These are phyloP conservation scores for Rhingia campestris DNA, from an alignment of 2,888 invertebrate species.

Conservation along the genomic window DNA sequence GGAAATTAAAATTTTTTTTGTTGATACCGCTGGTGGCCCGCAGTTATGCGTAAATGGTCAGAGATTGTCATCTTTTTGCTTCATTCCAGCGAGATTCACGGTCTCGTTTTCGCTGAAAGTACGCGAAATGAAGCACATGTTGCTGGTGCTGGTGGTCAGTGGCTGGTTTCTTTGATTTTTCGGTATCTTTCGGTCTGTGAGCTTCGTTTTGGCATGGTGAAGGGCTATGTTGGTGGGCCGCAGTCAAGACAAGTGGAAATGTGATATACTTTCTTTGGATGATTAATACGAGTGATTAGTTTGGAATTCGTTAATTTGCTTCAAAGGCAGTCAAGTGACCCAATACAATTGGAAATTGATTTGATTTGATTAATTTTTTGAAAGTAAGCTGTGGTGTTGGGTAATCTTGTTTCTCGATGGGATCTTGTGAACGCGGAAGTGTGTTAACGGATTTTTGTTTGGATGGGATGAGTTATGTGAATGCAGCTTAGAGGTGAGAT, in stretches of 20 bases:
- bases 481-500: too few species aligned
- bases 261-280: constrained; percentile 57
- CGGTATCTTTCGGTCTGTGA: not conserved
- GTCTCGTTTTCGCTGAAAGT: constrained; percentile 19
- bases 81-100: not conserved
- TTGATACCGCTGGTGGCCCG: constrained; percentile 1
- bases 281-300: constrained; percentile 69
- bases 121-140: constrained; percentile 8
- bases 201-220: constrained; percentile 15
- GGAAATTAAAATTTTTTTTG: constrained; percentile 29
- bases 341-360: constrained; percentile 15
- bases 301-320: constrained; percentile 49
- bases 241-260: constrained; percentile 55
- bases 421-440: too few species aligned
- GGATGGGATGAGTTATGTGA: too few species aligned
- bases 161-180: constrained; percentile 2
- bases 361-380: constrained; percentile 44
- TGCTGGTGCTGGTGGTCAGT: constrained; percentile 19
- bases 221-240: constrained; percentile 61
- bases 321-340: constrained; percentile 35
- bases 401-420: not conserved
- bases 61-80: constrained; percentile 64
- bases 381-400: constrained; percentile 23
- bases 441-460: too few species aligned
- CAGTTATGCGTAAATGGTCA: constrained; percentile 54